Evolutionary conservation across 2,113 vertebrate genomes (phyloP).

Genomic region (Pygoscelis adeliae): DNA sequence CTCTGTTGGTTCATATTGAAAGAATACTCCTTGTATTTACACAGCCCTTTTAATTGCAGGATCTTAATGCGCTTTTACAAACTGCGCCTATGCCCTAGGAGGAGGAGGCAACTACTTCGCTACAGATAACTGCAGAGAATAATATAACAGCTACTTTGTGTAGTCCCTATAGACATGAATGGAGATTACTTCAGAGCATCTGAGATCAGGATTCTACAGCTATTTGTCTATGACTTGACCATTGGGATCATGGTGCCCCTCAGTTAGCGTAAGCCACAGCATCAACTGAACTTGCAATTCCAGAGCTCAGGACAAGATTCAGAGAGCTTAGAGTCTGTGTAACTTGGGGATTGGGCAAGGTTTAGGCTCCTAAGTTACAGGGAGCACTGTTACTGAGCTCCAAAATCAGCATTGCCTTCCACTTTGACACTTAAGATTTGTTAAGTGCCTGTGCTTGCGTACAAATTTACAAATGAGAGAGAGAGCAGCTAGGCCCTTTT

Average conservation of each 20-base stretch:
- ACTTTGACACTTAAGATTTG: not conserved
- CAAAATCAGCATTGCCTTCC: not conserved
- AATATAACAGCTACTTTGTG: not conserved
- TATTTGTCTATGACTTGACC: not conserved
- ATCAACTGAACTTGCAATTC: not conserved
- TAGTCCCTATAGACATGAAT: not conserved
- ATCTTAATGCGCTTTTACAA: not conserved
- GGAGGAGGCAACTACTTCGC: not conserved
- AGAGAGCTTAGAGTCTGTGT: not conserved
- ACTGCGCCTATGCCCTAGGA: not conserved
- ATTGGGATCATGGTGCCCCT: not conserved
- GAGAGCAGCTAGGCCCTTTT: not conserved
- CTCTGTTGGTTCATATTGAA: not conserved
- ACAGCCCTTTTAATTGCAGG: not conserved
- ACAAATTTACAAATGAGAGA: not conserved
- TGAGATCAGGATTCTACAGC: not conserved
- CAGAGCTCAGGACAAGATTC: not conserved
- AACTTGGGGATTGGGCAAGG: not conserved
- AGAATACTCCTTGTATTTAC: not conserved
- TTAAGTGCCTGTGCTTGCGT: accelerated
- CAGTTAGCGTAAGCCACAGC: not conserved
- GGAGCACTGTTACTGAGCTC: not conserved
- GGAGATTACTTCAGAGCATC: not conserved
- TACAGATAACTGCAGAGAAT: not conserved
- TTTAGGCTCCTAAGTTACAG: not conserved